Base-by-base conservation (phyloP, 2,888 invertebrate species). In the Tanaodytes sp. region DNA sequence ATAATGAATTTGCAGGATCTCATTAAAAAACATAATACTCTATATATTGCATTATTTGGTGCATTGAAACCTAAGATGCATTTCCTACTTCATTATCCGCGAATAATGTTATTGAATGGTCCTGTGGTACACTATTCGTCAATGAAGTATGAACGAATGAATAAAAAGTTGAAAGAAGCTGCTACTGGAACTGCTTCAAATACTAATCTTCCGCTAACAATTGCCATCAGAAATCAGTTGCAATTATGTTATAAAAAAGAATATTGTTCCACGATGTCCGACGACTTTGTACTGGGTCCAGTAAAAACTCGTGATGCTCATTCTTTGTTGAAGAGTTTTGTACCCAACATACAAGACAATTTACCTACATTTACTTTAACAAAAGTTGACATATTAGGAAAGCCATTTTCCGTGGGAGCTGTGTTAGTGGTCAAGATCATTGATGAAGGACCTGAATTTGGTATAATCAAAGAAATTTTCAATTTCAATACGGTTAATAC, bases 401-500 rank as follows among this genome's bases (percentile, higher is more conserved):
- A 70, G 20, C 15, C 36, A 9, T 72, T 33, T 33, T 62, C 65
- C 8, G 27, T 15, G 9, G 63, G 59, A 33, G 64, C 69, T 16
- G 39, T 66, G 19, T 31, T 69, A 18, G 62, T 66, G 14, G 27
- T 46, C 5, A 43, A 49, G 37, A 70, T 66, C 40, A 33, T 58
- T 36, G 39, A 59, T 36, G 45, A 70, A 63, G 39, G 64, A 39
- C 63, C 61, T 36, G 36, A 59, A 16, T 72, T 72, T 51, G 69
- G 57, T n/a, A 49, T 54, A 18, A 51, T 70, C 16, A 33, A 59
- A 49, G 12, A 61, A 42, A 70, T 66, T 39, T 72, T 72, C 46
- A 9, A 59, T 37, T 33, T 36, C 20, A 43, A 55, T 42, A 54
- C 42, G 39, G 39, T 46, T 46, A 42, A 63, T 30, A 40, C 40